Evolutionary conservation across 30 jellyfish, hydroid and myxozoan genomes (phyloP).

Genomic region (Catostylus mosaicus): DNA sequence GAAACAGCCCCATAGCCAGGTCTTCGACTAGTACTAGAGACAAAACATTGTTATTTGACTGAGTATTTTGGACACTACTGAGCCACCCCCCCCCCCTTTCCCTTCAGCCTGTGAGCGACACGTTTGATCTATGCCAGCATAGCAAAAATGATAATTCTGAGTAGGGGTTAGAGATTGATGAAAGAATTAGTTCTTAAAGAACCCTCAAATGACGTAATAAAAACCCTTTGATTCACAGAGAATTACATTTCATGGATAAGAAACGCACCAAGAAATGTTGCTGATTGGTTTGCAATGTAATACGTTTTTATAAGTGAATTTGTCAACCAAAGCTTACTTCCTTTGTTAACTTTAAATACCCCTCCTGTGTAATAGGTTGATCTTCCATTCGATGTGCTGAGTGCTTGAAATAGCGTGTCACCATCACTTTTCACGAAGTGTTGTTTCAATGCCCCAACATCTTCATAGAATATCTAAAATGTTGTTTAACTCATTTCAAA

Average conservation of each 20-base stretch:
- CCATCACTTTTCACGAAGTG: not conserved
- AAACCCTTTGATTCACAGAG: too few species aligned
- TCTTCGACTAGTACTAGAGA: too few species aligned
- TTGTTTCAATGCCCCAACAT: not conserved
- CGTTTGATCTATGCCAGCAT: too few species aligned
- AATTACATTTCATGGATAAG: not conserved
- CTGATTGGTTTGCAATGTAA: not conserved
- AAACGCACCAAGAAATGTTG: not conserved
- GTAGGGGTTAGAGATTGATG: too few species aligned
- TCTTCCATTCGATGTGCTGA: not conserved
- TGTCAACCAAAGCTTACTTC: not conserved
- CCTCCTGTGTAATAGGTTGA: conserved; percentile 10
- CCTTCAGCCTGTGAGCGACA: too few species aligned
- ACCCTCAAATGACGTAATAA: too few species aligned
- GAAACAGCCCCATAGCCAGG: too few species aligned
- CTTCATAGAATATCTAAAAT: not conserved
- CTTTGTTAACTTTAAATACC: not conserved
- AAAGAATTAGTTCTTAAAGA: too few species aligned
- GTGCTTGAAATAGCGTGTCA: not conserved
- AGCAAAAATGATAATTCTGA: too few species aligned
- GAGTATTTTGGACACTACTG: too few species aligned
- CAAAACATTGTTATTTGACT: too few species aligned
- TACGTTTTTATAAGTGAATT: not conserved
- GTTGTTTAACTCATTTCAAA: not conserved
- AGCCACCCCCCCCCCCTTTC: too few species aligned